Evolutionary conservation across 2,113 vertebrate species (phyloP).

Genomic region (Rhabdomys dilectus): DNA sequence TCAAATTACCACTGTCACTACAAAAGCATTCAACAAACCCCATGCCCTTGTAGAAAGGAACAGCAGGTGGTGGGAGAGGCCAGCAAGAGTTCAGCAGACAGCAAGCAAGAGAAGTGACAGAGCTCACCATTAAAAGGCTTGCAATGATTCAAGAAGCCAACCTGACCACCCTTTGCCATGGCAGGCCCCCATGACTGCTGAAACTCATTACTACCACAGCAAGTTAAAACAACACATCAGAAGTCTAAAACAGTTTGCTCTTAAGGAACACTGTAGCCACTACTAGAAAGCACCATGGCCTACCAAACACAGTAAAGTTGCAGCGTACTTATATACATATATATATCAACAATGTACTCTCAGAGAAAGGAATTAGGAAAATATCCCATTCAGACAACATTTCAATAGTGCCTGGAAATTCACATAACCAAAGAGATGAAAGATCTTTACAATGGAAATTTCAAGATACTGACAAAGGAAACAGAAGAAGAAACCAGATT

Average conservation of each 20-base stretch:
- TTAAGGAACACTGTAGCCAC: not conserved
- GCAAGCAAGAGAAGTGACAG: not conserved
- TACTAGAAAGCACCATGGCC: not conserved
- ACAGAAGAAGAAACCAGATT: not conserved
- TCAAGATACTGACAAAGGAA: not conserved
- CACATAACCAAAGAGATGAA: not conserved
- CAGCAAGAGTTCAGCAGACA: not conserved
- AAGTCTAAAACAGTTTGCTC: no score
- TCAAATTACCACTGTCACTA: not conserved
- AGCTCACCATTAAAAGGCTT: not conserved
- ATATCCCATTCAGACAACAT: not conserved
- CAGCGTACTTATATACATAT: not conserved
- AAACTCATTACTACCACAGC: not conserved
- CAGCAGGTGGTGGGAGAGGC: not conserved
- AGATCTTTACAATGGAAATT: not conserved
- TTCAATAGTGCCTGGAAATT: not conserved
- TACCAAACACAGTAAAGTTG: not conserved
- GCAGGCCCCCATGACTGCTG: not conserved
- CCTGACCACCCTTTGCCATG: not conserved
- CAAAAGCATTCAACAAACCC: not conserved
- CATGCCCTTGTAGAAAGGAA: not conserved
- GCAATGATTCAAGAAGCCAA: not conserved
- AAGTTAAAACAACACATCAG: no score
- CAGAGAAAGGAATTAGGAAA: not conserved
- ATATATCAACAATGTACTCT: not conserved